Evolutionary conservation across 1,140 invertebrate genomes (phyloP), one percentile per base, ranked within the genome.

Genomic region (Diabrotica virgifera): DNA sequence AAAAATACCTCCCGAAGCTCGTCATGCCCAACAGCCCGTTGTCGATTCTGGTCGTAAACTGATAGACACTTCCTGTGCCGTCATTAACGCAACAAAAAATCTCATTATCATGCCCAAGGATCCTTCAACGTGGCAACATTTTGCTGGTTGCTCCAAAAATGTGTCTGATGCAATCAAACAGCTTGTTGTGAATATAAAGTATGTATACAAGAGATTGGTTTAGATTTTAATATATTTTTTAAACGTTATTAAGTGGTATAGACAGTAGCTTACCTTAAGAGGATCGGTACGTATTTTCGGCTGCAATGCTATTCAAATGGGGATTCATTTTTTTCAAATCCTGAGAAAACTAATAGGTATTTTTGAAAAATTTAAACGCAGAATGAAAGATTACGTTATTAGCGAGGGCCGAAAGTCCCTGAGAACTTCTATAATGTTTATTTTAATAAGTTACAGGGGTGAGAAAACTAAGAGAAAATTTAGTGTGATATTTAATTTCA

Each of bases 121-220:
- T 82, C 92, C 95, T 0, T 86, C 91, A 4, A 94, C 93, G 5
- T 99, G 97, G 94, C 95, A 97, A 76, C 82, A 90, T 51, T 85
- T 99, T 58, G 95, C 96, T 0, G 90, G 88, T 72, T 93, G 97
- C 79, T 97, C 94, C 72, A 97, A 96, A 78, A 90, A 88, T 70
- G 95, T 99, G 0, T 97, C 95, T 11, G 96, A 99, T 76, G 94
- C 95, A 0, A 98, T 99, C 69, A 99, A 98, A 79, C 87, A 89
- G 10, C 83, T 99, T 3, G 94, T 97, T 0, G 88, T 93, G 36
- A 92, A 93, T 50, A 96, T 98, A 65, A 86, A 86, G 88, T 90
- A 76, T 74, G 75, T 78, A 36, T 11, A 36, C 24, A 50, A 52
- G 11, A 24, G 5, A 24, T 24, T 1, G 24, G 24, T 24, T 24